Evolutionary conservation across 1,140 invertebrate genomes (phyloP).

Genomic region (Leptinotarsa texana): DNA sequence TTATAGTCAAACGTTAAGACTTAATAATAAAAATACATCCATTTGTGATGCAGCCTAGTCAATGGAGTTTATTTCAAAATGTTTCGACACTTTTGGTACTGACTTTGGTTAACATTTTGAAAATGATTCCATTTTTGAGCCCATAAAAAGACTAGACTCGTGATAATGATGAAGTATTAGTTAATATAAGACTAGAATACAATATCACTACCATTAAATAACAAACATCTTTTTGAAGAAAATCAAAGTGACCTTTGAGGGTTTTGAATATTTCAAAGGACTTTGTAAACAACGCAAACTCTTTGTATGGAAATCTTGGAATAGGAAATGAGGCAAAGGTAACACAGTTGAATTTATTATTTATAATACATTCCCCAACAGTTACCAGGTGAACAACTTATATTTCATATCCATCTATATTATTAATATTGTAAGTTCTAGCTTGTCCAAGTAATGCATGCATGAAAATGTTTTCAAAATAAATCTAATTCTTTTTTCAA

Average conservation of each 20-base stretch:
- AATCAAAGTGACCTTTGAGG: slow-evolving; percentile 4
- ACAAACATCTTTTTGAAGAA: slow-evolving; percentile 24
- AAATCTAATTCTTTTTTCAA: no score
- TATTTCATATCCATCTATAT: no score
- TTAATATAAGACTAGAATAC: slow-evolving; percentile 39
- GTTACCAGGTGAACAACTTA: no score
- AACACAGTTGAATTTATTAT: not conserved
- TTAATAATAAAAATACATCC: slow-evolving; percentile 32
- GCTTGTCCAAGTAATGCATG: no score
- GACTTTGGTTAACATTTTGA: not conserved
- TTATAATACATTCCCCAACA: no score
- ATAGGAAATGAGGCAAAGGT: not conserved
- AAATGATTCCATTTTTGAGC: slow-evolving; percentile 1
- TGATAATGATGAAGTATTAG: slow-evolving; percentile 34
- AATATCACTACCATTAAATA: slow-evolving; percentile 40
- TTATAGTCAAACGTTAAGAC: slow-evolving; percentile 50
- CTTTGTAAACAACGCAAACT: not conserved
- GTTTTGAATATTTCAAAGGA: not conserved
- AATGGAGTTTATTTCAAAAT: not conserved
- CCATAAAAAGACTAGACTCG: slow-evolving; percentile 16
- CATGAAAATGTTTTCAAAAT: no score
- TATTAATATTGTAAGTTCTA: no score
- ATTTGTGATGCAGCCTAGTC: slow-evolving; percentile 17
- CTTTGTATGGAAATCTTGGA: slow-evolving; percentile 11
- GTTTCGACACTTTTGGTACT: not conserved